Evolutionary conservation across 2,797 vertebrate genomes (phyloP).

Genomic region (Anolis apletophallus): DNA sequence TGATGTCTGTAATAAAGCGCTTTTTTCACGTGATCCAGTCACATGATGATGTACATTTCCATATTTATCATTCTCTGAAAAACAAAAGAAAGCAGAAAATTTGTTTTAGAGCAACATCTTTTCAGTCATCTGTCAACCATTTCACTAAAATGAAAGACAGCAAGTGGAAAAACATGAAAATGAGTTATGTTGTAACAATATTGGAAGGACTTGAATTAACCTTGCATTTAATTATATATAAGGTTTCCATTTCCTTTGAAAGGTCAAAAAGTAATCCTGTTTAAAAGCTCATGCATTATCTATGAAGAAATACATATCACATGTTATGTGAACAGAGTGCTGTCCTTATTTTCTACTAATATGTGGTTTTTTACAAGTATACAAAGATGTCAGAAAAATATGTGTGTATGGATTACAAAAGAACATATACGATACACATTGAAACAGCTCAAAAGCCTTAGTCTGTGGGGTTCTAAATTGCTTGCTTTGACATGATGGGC

Average conservation of each 20-base stretch:
- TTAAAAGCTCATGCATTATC: slow-evolving; percentile 30
- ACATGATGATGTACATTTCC: slow-evolving; percentile 89
- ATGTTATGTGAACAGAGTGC: accelerated
- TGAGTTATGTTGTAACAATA: not conserved
- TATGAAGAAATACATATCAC: slow-evolving; percentile 14
- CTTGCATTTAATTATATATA: slow-evolving; percentile 5
- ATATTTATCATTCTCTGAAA: slow-evolving; percentile 88
- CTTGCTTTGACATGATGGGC: slow-evolving; percentile 46
- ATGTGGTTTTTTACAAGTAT: not conserved
- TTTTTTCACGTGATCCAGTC: slow-evolving; percentile 91
- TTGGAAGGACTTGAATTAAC: slow-evolving; percentile 1
- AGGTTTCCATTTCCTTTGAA: slow-evolving; percentile 25
- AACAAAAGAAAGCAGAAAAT: slow-evolving; percentile 69
- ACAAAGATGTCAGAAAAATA: slow-evolving; percentile 34
- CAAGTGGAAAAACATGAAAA: too few species aligned
- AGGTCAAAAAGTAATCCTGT: slow-evolving; percentile 29
- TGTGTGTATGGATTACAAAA: not conserved
- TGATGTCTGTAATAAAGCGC: slow-evolving; percentile 94
- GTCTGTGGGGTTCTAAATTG: not conserved
- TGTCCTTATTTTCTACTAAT: not conserved
- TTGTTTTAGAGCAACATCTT: slow-evolving; percentile 58
- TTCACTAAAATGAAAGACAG: not conserved
- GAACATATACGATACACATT: not conserved
- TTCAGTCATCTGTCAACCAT: not conserved
- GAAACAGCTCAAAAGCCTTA: not conserved